Evolutionary conservation across 2,888 invertebrate species (phyloP).

Genomic region (Argyra leucocephala): DNA sequence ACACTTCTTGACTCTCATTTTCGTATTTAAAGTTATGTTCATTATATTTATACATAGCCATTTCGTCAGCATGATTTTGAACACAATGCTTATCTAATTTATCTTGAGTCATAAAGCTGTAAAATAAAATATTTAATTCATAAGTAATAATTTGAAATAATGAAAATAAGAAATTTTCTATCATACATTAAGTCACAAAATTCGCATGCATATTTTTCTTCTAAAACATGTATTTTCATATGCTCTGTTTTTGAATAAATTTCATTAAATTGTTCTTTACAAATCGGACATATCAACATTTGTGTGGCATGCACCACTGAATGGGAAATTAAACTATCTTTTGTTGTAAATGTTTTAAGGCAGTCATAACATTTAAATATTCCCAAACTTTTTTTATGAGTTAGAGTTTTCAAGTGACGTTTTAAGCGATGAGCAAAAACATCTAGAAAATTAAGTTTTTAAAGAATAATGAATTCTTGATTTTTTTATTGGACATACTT

Average conservation of each 20-base stretch:
- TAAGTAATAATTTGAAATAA: not conserved
- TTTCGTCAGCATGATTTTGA: constrained; percentile 50
- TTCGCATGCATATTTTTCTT: constrained; percentile 55
- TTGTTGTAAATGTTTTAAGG: constrained; percentile 50
- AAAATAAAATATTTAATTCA: too few species aligned
- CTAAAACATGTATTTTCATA: constrained; percentile 63
- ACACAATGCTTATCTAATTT: constrained; percentile 52
- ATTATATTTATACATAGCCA: constrained; percentile 38
- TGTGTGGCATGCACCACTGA: constrained; percentile 67
- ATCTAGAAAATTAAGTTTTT: constrained; percentile 32
- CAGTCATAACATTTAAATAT: constrained; percentile 47
- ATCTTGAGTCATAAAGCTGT: constrained; percentile 50
- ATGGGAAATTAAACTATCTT: constrained; percentile 67
- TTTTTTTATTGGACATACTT: not conserved
- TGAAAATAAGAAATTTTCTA: not conserved
- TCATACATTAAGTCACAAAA: constrained; percentile 54
- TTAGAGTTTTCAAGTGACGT: constrained; percentile 40
- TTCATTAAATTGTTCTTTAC: constrained; percentile 59
- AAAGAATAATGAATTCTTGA: not conserved
- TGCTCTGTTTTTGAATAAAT: constrained; percentile 61
- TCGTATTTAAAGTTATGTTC: constrained; percentile 20
- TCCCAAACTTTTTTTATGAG: constrained; percentile 33
- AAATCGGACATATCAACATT: constrained; percentile 63
- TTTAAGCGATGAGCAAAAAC: constrained; percentile 67
- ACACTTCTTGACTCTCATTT: not conserved